phyloP scores from a whole-genome alignment of 2,888 invertebrate genomes.

The Chironomus tentans region DNA sequence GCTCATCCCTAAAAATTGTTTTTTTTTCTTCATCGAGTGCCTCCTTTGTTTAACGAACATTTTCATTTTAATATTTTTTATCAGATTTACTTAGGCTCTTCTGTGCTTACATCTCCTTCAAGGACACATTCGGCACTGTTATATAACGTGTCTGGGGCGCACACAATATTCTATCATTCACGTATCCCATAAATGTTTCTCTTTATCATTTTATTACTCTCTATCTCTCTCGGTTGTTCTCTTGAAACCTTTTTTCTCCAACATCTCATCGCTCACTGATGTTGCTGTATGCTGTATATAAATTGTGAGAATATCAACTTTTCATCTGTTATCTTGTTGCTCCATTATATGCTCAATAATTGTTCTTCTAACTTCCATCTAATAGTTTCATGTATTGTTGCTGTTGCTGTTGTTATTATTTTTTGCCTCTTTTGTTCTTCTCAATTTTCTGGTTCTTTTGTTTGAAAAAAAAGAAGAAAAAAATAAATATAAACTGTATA shows the following conservation, averaged over 20 bases:
- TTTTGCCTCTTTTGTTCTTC: too few relatives aligned
- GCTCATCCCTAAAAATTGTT: neutral
- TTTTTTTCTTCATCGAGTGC: neutral
- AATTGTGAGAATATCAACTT: neutral
- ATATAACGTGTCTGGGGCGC: slow-evolving; percentile 25
- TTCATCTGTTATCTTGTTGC: slow-evolving; percentile 11
- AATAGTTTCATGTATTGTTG: too few relatives aligned
- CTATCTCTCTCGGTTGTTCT: neutral
- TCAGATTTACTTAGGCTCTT: neutral
- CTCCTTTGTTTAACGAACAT: neutral
- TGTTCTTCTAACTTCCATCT: neutral
- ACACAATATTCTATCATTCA: neutral
- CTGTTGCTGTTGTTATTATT: too few relatives aligned
- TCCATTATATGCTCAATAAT: slow-evolving; percentile 17
- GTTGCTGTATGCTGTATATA: too few relatives aligned
- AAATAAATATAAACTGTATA: too few relatives aligned
- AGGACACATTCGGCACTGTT: slow-evolving; percentile 14
- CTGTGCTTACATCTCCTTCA: neutral
- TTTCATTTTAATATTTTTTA: neutral
- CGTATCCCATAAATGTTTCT: neutral
- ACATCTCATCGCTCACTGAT: neutral
- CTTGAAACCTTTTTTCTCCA: too few relatives aligned
- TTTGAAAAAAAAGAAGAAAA: too few relatives aligned
- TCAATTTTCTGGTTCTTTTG: too few relatives aligned
- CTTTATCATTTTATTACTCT: neutral